Base-by-base conservation (phyloP, 2,888 invertebrate genomes). In the Taenaris catops region DNA sequence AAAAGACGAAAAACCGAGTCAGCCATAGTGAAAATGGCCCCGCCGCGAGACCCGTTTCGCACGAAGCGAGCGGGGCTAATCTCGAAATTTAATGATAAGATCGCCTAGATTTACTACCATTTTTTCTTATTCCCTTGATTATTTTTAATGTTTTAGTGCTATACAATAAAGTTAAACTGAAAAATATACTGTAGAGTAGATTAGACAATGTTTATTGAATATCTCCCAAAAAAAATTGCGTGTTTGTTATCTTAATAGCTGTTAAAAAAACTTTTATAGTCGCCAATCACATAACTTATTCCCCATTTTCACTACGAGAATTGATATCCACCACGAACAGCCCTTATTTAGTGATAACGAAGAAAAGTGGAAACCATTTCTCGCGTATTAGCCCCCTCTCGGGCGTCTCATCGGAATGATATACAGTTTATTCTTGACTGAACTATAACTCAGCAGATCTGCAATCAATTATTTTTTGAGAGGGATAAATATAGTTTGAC, bases 331-430 rank as follows among this genome's bases (percentile, higher is more conserved):
- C 25, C 29, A 25, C 31, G 23, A 34, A 8, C 25, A 20, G 31
- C 31, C 25, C 36, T 43, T 43, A 36, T 43, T 43, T 39, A 43
- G 40, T 34, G 43, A 44, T 40, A 44, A 44, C 43, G 40, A 41
- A 40, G 43, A 37, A 44, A 40, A 37, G 37, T 44, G 40, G 43
- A 34, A 20, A 41, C 27, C 43, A 44, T 44, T 44, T 44, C 37
- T 44, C 40, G 35, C 36, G 36, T 44, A 37, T 40, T 41, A 44
- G 37, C 23, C 34, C 36, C 40, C 40, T 31, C 26, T 25, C 14
- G 29, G 31, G 23, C 18, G 20, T 20, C 26, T 40, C 25, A 23
- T 27, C 23, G 34, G 17, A 29, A 43, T 39, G 33, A 43, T 34
- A 14, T 37, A 44, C 27, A 24, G 31, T 37, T 40, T 41, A 41